These are phyloP conservation scores for Ispidina picta DNA, from an alignment of 2,797 vertebrate species.

Conservation along the genomic window DNA sequence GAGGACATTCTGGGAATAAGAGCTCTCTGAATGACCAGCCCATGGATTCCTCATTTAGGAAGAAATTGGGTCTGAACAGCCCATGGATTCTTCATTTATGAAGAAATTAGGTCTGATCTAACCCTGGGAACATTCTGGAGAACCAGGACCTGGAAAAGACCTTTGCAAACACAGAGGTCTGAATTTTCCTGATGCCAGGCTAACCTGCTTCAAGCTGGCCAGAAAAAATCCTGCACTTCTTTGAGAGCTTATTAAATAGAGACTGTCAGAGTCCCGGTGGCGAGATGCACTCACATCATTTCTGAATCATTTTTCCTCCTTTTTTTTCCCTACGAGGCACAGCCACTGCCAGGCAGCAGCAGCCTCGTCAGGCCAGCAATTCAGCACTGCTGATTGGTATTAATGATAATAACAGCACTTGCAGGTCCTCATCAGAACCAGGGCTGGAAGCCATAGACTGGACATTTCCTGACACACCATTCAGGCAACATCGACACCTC, in stretches of 20 bases:
- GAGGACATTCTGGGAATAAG: not conserved
- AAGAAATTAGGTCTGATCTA: not conserved
- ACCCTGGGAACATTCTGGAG: not conserved
- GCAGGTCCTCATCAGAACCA: not conserved
- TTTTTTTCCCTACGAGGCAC: not conserved
- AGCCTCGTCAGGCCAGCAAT: fast-evolving
- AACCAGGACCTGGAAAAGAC: not conserved
- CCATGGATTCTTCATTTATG: not conserved
- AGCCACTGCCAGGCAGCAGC: not conserved
- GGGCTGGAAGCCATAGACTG: fast-evolving
- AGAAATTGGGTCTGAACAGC: not conserved
- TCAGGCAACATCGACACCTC: not conserved
- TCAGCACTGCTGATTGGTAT: not conserved
- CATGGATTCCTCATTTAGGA: not conserved
- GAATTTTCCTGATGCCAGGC: not conserved
- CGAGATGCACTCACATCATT: not conserved
- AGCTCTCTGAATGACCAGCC: fast-evolving
- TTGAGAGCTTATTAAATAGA: not conserved
- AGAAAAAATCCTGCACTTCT: not conserved
- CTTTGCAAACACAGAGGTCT: not conserved
- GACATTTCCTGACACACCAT: not conserved
- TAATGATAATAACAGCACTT: constrained; percentile 23
- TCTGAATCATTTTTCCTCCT: not conserved
- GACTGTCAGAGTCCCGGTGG: fast-evolving
- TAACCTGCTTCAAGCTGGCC: not conserved